Percentiles rank a stretch among this genome's conserved stretches.
These are phyloP conservation scores for Chaenogobius annularis DNA, from an alignment of 2,113 vertebrate species.

Conservation along the genomic window DNA sequence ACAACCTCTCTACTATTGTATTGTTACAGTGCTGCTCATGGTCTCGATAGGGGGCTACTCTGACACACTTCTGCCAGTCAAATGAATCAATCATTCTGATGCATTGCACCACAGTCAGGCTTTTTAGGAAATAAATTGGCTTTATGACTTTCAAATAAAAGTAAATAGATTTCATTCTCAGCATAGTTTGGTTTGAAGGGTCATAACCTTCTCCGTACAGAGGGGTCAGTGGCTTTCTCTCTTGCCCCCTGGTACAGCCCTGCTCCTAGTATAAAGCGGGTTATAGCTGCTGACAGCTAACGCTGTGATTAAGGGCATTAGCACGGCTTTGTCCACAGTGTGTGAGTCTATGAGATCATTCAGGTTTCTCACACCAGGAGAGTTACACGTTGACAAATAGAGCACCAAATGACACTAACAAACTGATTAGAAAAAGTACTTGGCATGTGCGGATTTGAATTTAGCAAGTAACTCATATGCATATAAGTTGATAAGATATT, in stretches of 20 bases:
- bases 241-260: slow-evolving; percentile 33
- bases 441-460: neutral
- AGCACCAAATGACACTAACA: neutral
- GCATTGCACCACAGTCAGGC: neutral
- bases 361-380: neutral
- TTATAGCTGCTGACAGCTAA: slow-evolving; percentile 15
- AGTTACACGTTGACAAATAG: slow-evolving; percentile 4
- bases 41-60: neutral
- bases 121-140: neutral
- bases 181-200: neutral
- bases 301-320: slow-evolving; percentile 2
- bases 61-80: neutral
- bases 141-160: neutral
- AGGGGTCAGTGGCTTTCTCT: slow-evolving; percentile 19
- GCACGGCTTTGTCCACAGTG: neutral
- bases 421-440: neutral
- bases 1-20: neutral
- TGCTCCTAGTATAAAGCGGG: slow-evolving; percentile 19
- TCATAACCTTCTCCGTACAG: neutral
- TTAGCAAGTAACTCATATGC: too few relatives aligned
- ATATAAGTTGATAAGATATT: too few relatives aligned
- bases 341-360: slow-evolving; percentile 6
- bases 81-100: neutral
- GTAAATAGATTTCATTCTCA: neutral
- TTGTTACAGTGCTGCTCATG: too few relatives aligned